phyloP scores from a whole-genome alignment of 1,140 invertebrate genomes.

The Globodera ellingtonae region DNA sequence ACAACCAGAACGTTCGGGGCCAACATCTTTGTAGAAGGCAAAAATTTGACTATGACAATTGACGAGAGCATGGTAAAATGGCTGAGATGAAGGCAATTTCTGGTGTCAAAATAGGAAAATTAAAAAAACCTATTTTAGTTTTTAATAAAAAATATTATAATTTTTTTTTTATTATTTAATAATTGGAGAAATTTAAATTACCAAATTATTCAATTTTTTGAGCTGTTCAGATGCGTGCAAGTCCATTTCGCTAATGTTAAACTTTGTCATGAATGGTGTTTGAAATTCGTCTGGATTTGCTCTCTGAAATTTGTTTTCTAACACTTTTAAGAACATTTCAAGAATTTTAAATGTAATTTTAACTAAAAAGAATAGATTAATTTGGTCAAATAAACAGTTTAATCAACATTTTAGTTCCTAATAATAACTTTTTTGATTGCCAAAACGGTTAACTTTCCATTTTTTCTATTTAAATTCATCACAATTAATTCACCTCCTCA shows the following conservation, averaged over 20 bases:
- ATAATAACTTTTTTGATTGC: too few relatives aligned
- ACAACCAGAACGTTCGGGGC: conserved; percentile 4
- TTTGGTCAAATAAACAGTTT: too few relatives aligned
- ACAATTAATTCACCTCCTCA: conserved; percentile 17
- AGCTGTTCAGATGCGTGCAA: conserved; percentile 7
- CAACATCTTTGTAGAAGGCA: conserved; percentile 28
- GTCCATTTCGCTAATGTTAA: conserved; percentile 21
- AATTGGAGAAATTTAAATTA: not conserved
- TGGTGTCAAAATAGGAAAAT: conserved; percentile 4
- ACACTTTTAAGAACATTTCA: too few relatives aligned
- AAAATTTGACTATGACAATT: conserved; percentile 30
- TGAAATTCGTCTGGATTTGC: conserved; percentile 27
- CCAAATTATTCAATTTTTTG: not conserved
- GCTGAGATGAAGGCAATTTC: conserved; percentile 3
- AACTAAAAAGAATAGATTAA: too few relatives aligned
- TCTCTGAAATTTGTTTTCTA: conserved; percentile 7
- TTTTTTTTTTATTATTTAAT: too few relatives aligned
- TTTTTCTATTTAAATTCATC: too few relatives aligned
- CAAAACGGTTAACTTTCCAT: too few relatives aligned
- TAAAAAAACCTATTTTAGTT: not conserved
- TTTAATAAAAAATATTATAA: too few relatives aligned
- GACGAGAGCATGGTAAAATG: conserved; percentile 24
- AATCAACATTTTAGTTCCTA: too few relatives aligned
- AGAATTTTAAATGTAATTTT: too few relatives aligned
- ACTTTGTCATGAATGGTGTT: conserved; percentile 1